A percentile compares a stretch with the other conserved stretches of the same genome.
These are phyloP conservation scores for Chaenogobius annularis DNA, from an alignment of 2,113 vertebrate species.

Conservation along the genomic window DNA sequence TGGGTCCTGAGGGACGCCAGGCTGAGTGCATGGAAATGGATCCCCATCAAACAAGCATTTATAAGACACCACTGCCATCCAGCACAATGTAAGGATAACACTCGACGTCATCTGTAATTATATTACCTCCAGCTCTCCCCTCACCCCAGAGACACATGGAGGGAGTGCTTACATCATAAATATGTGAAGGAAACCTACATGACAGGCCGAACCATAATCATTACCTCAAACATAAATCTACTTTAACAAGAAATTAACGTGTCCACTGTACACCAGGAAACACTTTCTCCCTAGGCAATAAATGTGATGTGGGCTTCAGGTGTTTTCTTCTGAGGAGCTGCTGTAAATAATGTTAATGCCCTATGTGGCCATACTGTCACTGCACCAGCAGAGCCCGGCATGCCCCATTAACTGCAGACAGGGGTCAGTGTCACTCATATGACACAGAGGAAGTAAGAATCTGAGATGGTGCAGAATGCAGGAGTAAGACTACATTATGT, in stretches of 20 bases:
- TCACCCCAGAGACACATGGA: constrained; percentile 37
- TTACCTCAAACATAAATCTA: constrained; percentile 38
- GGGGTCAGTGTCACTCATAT: constrained; percentile 45
- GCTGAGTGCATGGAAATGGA: constrained; percentile 55
- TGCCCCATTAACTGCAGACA: constrained; percentile 39
- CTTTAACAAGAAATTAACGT: constrained; percentile 37
- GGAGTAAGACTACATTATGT: not conserved
- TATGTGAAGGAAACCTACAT: constrained; percentile 42
- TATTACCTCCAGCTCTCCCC: constrained; percentile 46
- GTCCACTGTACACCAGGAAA: constrained; percentile 27
- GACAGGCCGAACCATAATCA: constrained; percentile 47
- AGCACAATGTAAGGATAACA: constrained; percentile 61
- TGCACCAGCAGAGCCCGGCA: constrained; percentile 32
- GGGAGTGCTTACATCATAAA: constrained; percentile 52
- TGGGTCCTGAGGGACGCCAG: constrained; percentile 48
- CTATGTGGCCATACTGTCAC: constrained; percentile 26
- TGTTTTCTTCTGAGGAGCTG: constrained; percentile 29
- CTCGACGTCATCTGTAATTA: constrained; percentile 56
- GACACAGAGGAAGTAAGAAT: constrained; percentile 16
- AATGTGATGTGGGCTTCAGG: constrained; percentile 35
- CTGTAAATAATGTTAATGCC: constrained; percentile 47
- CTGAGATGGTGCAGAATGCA: not conserved
- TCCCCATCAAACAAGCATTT: constrained; percentile 53
- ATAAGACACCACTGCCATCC: constrained; percentile 59
- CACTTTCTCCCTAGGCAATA: constrained; percentile 41